Evolutionary conservation across 2,797 vertebrate species (phyloP).

Genomic region (Acanthiza pusilla): DNA sequence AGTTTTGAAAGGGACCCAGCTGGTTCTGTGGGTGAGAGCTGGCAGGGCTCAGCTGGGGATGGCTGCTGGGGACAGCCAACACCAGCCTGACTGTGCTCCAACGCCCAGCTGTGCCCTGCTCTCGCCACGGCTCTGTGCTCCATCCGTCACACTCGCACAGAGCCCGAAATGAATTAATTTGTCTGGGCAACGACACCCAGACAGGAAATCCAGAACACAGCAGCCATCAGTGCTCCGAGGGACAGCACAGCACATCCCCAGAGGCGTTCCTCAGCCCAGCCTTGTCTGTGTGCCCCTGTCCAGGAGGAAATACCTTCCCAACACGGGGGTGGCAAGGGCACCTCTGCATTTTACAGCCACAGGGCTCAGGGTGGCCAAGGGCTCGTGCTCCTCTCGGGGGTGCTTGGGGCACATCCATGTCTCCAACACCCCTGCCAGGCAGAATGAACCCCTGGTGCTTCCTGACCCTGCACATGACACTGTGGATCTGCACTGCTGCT

Average conservation of each 20-base stretch:
- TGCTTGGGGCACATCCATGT: background rate
- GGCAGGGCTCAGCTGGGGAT: background rate
- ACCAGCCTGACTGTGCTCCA: background rate
- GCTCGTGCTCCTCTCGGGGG: background rate
- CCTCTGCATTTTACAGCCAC: background rate
- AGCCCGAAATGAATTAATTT: background rate
- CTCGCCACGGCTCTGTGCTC: background rate
- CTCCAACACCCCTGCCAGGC: background rate
- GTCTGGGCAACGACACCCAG: background rate
- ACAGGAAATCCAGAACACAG: background rate
- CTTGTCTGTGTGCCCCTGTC: background rate
- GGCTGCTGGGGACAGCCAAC: background rate
- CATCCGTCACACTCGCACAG: background rate
- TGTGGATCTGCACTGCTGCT: background rate
- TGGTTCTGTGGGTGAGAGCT: background rate
- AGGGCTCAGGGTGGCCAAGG: background rate
- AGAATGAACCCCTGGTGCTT: background rate
- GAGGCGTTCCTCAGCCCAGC: background rate
- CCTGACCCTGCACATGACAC: background rate
- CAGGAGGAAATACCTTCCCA: background rate
- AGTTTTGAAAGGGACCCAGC: background rate
- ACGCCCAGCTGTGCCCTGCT: background rate
- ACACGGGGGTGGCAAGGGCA: background rate
- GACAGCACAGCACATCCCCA: background rate
- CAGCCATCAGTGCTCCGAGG: background rate